Percentiles rank a stretch among this genome's conserved stretches.
Evolutionary conservation across 2,888 invertebrate genomes (phyloP).

Genomic region (Plagiodera versicolora): DNA sequence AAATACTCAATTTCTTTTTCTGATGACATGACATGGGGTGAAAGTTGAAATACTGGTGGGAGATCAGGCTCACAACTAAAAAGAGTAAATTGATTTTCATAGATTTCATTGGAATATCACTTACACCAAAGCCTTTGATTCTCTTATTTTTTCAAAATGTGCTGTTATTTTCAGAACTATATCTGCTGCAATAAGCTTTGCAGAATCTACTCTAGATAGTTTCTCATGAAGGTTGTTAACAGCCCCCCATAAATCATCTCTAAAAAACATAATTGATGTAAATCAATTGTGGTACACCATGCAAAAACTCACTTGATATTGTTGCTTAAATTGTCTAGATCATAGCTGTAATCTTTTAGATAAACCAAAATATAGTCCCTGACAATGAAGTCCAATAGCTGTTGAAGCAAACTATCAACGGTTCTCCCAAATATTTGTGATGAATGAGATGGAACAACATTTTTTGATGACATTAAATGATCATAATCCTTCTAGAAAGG

Average conservation of each 20-base stretch:
- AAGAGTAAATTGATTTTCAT: slow-evolving; percentile 15
- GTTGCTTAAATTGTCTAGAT: slow-evolving; percentile 55
- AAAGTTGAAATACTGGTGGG: slow-evolving; percentile 71
- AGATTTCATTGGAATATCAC: slow-evolving; percentile 46
- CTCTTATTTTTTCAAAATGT: slow-evolving; percentile 83
- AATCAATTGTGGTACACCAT: background rate
- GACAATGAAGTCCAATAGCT: slow-evolving; percentile 76
- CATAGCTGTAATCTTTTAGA: slow-evolving; percentile 64
- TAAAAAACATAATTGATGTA: slow-evolving; percentile 45
- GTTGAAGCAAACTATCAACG: slow-evolving; percentile 81
- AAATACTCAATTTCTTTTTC: slow-evolving; percentile 80
- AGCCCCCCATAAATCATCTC: slow-evolving; percentile 82
- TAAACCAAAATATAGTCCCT: slow-evolving; percentile 79
- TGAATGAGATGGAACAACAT: slow-evolving; percentile 58
- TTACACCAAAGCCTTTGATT: slow-evolving; percentile 75
- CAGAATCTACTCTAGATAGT: slow-evolving; percentile 74
- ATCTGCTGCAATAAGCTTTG: slow-evolving; percentile 80
- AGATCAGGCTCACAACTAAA: slow-evolving; percentile 64
- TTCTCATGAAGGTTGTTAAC: slow-evolving; percentile 75
- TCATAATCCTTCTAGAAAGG: slow-evolving; percentile 48
- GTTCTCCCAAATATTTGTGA: slow-evolving; percentile 82
- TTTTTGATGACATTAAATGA: slow-evolving; percentile 30
- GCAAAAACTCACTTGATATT: slow-evolving; percentile 55
- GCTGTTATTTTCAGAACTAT: slow-evolving; percentile 78
- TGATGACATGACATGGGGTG: slow-evolving; percentile 72